Conservation (phyloP, 2,888 invertebrate species). For the Eristalinus sepulchralis region DNA sequence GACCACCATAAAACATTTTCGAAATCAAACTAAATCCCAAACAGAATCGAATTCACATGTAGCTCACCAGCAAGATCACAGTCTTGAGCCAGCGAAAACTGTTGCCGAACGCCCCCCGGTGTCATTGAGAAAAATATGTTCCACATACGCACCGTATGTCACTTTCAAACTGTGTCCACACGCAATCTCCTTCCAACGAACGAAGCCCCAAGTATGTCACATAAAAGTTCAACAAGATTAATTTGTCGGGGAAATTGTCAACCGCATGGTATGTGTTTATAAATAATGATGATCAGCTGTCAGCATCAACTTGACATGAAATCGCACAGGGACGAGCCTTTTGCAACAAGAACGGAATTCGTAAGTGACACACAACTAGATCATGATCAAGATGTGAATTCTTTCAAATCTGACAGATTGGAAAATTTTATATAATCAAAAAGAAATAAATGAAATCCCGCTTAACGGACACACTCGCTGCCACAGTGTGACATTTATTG, state of each 20-base stretch:
- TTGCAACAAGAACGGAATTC: neutral
- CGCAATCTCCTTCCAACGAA: neutral
- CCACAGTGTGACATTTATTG: neutral
- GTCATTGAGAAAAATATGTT: neutral
- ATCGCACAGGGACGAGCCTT: neutral
- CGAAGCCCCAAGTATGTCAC: neutral
- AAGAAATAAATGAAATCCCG: too few relatives aligned
- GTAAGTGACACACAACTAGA: neutral
- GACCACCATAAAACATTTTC: neutral
- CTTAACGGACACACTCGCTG: too few relatives aligned
- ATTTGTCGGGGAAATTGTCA: neutral
- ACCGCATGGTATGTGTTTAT: neutral
- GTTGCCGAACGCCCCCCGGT: neutral
- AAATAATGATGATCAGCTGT: neutral
- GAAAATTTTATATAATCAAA: neutral
- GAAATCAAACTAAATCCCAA: neutral
- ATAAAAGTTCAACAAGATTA: neutral
- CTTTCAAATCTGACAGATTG: neutral
- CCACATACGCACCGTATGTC: slow-evolving; percentile 41
- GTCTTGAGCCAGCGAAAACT: neutral
- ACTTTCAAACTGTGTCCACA: neutral
- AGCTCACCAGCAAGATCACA: neutral
- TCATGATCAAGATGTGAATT: neutral
- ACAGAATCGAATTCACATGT: neutral
- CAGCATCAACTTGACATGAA: neutral